Evolutionary conservation across 2,113 vertebrate genomes (phyloP), one percentile per base, ranked within the genome.

Genomic region (Hypocryptadius cinnamomeus): DNA sequence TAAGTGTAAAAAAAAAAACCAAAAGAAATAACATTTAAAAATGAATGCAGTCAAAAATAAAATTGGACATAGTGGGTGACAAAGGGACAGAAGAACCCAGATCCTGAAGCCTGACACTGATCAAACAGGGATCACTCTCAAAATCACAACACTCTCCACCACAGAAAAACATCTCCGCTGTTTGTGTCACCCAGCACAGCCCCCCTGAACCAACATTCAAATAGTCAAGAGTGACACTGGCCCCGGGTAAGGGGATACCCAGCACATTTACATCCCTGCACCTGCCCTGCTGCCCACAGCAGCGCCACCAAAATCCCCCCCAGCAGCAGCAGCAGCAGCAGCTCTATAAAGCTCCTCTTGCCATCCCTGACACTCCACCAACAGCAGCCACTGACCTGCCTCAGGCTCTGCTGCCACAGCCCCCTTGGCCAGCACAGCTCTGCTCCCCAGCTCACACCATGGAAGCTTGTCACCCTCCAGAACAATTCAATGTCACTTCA

Each of bases 181-280:
- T 59, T 59, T 61, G 37, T 57, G 54, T 8, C 65, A 61, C 45
- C 13, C n/a, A 59, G 6, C 45, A 37, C n/a, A 69, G 63, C 63
- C 37, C 72, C 45, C 31, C 50, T 6, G 3, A 73, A 28, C 15
- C 8, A 31, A 85, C 61, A 95, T 93, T 64, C 94, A 95, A 92
- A 94, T 94, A 3, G 1, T 4, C 35, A 16, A 31, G 15, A 22
- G 4, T 7, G 53, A 64, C 48, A 21, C 53, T 6, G 47, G 56
- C 13, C 50, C n/a, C 51, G 7, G 5, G 89, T 83, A 93, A 96
- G 83, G 23, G 28, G 73, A 96, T 47, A 93, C 19, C 48, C 68
- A 37, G 47, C 51, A 42, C 65, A 95, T 95, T 95, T 95, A 59
- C 92, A 92, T 96, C n/a, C 82, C 53, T 79, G 57, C 92, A 93